A percentile compares a stretch with the other conserved stretches of the same genome.
These are phyloP conservation scores for Eilema depressum DNA, from an alignment of 2,888 invertebrate species.

Conservation along the genomic window DNA sequence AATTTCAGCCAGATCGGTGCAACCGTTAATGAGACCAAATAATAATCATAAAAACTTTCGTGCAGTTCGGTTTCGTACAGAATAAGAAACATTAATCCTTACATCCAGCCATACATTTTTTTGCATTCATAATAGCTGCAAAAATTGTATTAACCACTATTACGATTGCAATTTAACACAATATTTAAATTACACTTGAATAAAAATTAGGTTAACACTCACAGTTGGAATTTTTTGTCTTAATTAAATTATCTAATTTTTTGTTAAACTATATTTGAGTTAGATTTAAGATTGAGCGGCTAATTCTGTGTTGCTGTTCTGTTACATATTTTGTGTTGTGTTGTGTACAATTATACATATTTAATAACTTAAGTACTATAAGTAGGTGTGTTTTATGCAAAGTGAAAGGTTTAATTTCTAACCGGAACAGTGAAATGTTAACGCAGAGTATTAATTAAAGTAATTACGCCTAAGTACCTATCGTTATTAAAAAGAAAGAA, in stretches of 20 bases:
- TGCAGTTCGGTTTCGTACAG: too few relatives aligned
- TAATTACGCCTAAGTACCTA: not conserved
- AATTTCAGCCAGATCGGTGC: too few relatives aligned
- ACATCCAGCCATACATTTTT: too few relatives aligned
- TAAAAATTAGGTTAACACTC: not conserved
- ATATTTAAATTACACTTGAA: not conserved
- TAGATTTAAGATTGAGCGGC: not conserved
- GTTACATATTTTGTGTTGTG: not conserved
- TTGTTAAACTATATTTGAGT: not conserved
- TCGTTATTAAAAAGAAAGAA: not conserved
- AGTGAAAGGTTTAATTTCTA: slow-evolving; percentile 6
- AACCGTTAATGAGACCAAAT: too few relatives aligned
- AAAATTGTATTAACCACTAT: too few relatives aligned
- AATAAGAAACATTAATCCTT: too few relatives aligned
- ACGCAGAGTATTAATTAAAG: not conserved
- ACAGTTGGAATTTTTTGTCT: not conserved
- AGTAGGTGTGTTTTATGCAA: not conserved
- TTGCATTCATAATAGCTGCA: too few relatives aligned
- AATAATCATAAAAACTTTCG: too few relatives aligned
- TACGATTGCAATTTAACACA: not conserved
- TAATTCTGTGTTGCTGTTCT: not conserved
- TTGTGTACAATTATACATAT: too few relatives aligned
- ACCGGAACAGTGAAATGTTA: not conserved
- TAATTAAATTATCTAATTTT: not conserved
- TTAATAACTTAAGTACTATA: not conserved